Base-by-base conservation (phyloP, 1,140 invertebrate genomes). In the Drosophila tropicalis region DNA sequence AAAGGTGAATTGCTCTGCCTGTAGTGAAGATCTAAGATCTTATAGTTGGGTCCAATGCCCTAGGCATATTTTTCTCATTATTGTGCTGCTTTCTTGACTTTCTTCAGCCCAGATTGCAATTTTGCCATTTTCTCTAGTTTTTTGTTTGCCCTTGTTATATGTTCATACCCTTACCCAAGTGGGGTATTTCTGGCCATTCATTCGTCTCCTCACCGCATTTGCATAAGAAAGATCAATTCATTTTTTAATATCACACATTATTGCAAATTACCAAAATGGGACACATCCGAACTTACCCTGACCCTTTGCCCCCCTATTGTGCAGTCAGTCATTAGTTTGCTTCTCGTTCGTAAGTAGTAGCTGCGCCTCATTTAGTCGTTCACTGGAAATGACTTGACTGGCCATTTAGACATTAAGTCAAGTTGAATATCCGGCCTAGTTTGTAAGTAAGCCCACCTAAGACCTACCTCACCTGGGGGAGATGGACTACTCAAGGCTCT, bases 311-410 rank as follows among this genome's bases (percentile, higher is more conserved):
- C 64, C 62, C 41, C 71, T 62, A 54, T 70, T 62, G 29, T 29
- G 72, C 69, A 76, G 76, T 76, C 72, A 60, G 79, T 79, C 68
- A 80, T 51, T 51, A 51, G 17, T 22, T 51, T 10, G 9, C 3
- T 51, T 7, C 17, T 22, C 10, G 44, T 19, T 10, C 17, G 44
- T 22, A 15, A 15, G n/a, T 44, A 55, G 64, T 63, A 61, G 47
- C 74, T 81, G 62, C 17, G 17, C 70, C 79, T 81, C 67, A 85
- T 82, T 81, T 86, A 81, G 65, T 56, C 66, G 60, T 55, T 63
- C 56, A 58, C 29, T 25, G 19, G 63, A 54, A 36, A 55, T 55
- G 62, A 61, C 62, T 29, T 51, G 58, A 70, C 29, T 70, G 29
- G 29, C 5, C 29, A 29, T 15, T 41, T 39, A 29, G 29, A 29